These are phyloP conservation scores for Microcebus ravelobensis DNA, from an alignment of 2,113 vertebrate genomes.

Conservation along the genomic window DNA sequence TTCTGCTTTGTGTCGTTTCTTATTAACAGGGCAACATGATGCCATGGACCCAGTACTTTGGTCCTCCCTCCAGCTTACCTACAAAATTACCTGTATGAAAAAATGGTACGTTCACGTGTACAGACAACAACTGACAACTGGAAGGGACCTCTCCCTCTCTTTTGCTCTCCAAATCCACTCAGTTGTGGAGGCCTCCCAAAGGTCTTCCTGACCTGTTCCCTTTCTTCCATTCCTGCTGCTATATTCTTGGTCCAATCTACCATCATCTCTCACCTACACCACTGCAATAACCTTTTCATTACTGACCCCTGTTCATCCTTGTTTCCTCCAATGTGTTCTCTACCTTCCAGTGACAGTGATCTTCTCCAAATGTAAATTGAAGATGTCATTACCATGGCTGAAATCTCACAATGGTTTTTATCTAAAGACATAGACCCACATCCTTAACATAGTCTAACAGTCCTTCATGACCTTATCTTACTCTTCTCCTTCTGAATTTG, in stretches of 20 bases:
- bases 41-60: background rate
- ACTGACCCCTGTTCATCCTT: background rate
- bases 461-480: background rate
- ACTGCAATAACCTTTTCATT: background rate
- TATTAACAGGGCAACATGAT: background rate
- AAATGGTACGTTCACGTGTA: background rate
- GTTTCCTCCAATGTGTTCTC: background rate
- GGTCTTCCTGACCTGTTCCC: background rate
- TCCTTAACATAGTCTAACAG: background rate
- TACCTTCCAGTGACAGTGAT: background rate
- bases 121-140: background rate
- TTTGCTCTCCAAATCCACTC: background rate
- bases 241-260: background rate
- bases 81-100: constrained; percentile 5
- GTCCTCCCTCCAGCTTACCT: background rate
- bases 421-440: background rate
- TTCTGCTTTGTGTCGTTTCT: background rate
- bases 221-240: background rate
- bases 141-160: background rate
- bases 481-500: background rate
- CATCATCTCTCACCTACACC: background rate
- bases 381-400: background rate
- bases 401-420: background rate
- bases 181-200: background rate
- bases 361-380: background rate